Conservation (phyloP, 92 coral and sea anemone species). For the Micromussa lordhowensis region DNA sequence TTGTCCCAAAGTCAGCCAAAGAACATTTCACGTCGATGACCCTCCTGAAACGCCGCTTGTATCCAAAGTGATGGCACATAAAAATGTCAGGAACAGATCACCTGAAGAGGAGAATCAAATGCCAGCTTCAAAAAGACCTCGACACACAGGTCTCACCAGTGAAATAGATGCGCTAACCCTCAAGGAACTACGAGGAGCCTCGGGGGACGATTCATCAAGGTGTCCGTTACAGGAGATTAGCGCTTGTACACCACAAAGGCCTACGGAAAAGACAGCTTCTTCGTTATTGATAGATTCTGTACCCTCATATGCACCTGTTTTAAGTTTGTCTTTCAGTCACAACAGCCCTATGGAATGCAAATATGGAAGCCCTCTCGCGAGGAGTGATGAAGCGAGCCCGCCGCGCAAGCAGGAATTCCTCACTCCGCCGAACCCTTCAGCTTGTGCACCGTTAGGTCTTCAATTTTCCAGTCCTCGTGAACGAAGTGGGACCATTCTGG, state of each 20-base stretch:
- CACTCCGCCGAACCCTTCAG: conserved; percentile 16
- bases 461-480: conserved; percentile 44
- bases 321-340: conserved; percentile 5
- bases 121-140: conserved; percentile 80
- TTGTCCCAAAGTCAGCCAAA: conserved; percentile 64
- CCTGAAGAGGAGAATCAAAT: conserved; percentile 62
- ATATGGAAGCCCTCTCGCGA: conserved; percentile 12
- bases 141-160: conserved; percentile 85
- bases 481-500: conserved; percentile 42
- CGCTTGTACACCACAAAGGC: conserved; percentile 19
- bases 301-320: neutral
- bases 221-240: conserved; percentile 25
- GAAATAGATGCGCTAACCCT: conserved; percentile 73
- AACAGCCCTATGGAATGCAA: conserved; percentile 24
- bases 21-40: conserved; percentile 53
- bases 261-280: conserved; percentile 3
- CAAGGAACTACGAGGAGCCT: conserved; percentile 53
- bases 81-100: conserved; percentile 46
- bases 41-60: conserved; percentile 47
- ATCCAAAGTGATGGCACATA: neutral
- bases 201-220: neutral
- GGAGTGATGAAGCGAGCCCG: conserved; percentile 4
- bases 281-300: neutral
- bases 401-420: neutral
- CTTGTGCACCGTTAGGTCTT: conserved; percentile 1